Percentiles rank a stretch among this genome's conserved stretches.
These are phyloP conservation scores for Cheilosia variabilis DNA, from an alignment of 2,888 invertebrate species.

Conservation along the genomic window DNA sequence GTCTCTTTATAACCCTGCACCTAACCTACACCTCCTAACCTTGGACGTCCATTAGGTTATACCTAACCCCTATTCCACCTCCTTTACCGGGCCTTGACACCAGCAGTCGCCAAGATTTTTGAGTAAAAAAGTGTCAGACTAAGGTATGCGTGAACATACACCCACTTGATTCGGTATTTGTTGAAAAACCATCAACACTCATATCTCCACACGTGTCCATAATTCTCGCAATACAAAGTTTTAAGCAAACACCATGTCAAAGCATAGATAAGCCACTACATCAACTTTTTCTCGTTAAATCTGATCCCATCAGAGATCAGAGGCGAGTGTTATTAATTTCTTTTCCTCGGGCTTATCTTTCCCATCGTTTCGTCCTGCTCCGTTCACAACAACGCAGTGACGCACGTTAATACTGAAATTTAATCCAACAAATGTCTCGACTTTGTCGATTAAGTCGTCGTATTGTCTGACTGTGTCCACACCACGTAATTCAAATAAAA, in stretches of 20 bases:
- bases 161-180: no score
- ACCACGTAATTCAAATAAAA: conserved; percentile 22
- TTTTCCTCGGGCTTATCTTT: not conserved
- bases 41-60: no score
- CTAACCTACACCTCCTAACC: no score
- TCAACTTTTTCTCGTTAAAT: conserved; percentile 10
- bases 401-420: conserved; percentile 14
- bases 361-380: not conserved
- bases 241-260: not conserved
- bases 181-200: not conserved
- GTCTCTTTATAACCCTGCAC: no score
- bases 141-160: no score
- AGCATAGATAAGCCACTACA: conserved; percentile 6
- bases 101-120: no score
- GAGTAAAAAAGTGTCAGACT: no score
- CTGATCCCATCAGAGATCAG: conserved; percentile 29
- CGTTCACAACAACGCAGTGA: not conserved
- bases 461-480: conserved; percentile 36
- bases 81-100: no score
- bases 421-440: conserved; percentile 29
- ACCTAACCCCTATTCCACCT: no score
- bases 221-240: not conserved
- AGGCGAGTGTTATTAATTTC: conserved; percentile 27
- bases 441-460: conserved; percentile 43
- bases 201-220: not conserved